Conservation (phyloP, 2,113 vertebrate genomes). For the Stomatorhinus ivindoensis region DNA sequence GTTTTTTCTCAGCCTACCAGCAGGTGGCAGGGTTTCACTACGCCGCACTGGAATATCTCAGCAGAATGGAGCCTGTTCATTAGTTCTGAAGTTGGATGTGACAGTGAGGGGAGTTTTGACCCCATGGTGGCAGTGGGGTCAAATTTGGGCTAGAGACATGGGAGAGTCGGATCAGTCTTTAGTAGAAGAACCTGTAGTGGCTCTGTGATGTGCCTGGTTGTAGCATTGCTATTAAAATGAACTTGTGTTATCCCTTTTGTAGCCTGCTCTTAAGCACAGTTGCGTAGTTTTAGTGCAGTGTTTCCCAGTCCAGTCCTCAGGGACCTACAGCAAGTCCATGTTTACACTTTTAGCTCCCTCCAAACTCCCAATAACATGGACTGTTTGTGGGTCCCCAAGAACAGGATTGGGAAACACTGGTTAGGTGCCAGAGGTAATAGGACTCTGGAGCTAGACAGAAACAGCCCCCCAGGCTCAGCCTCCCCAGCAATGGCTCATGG, state of each 20-base stretch:
- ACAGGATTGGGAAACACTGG: neutral
- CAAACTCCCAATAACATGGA: neutral
- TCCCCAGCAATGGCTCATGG: neutral
- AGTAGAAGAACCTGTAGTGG: neutral
- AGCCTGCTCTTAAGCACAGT: neutral
- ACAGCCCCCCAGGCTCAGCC: neutral
- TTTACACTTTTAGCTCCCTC: too few relatives aligned
- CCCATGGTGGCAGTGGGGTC: neutral
- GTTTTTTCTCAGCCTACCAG: constrained; percentile 55
- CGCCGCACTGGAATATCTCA: constrained; percentile 25
- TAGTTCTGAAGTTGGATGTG: neutral
- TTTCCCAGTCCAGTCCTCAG: neutral
- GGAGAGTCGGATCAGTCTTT: neutral
- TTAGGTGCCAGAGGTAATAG: neutral
- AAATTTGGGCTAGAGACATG: neutral
- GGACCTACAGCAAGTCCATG: too few relatives aligned
- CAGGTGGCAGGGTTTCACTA: constrained; percentile 82
- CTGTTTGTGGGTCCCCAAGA: neutral
- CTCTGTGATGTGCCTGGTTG: neutral
- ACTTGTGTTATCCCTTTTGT: neutral
- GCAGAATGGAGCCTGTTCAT: constrained; percentile 28
- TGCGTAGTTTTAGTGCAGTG: neutral
- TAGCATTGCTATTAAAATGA: neutral
- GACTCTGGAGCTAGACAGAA: neutral
- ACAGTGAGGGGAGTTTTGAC: neutral